phyloP scores from a whole-genome alignment of 2,113 vertebrate species.

The Tretioscincus oriximinensis region DNA sequence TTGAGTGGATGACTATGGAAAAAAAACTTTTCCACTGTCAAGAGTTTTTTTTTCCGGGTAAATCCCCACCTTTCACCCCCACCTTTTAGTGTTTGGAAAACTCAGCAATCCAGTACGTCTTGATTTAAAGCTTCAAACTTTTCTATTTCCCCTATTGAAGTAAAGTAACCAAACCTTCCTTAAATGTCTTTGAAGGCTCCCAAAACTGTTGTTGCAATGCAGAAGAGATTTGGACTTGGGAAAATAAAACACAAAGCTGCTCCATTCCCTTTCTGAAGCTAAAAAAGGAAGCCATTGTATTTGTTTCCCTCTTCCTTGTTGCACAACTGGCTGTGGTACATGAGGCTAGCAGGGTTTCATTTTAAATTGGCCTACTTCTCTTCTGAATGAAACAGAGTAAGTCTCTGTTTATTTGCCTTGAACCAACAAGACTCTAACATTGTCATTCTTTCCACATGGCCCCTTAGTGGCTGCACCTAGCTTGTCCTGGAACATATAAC shows the following conservation, averaged over 20 bases:
- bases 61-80: background rate
- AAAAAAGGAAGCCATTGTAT: background rate
- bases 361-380: background rate
- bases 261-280: background rate
- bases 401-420: background rate
- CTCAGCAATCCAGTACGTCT: constrained; percentile 42
- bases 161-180: background rate
- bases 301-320: background rate
- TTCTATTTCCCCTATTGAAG: constrained; percentile 26
- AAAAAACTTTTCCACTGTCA: constrained; percentile 54
- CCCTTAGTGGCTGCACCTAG: background rate
- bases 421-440: background rate
- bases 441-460: background rate
- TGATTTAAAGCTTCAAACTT: constrained; percentile 52
- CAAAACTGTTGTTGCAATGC: background rate
- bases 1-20: constrained; percentile 58
- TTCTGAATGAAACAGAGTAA: background rate
- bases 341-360: background rate
- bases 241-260: background rate
- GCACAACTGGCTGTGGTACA: background rate
- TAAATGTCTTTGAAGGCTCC: background rate
- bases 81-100: constrained; percentile 36
- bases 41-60: background rate
- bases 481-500: too few species aligned
- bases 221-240: background rate